A percentile compares a stretch with the other conserved stretches of the same genome.
Conservation (phyloP, 2,113 vertebrate genomes). For the Odocoileus virginianus region DNA sequence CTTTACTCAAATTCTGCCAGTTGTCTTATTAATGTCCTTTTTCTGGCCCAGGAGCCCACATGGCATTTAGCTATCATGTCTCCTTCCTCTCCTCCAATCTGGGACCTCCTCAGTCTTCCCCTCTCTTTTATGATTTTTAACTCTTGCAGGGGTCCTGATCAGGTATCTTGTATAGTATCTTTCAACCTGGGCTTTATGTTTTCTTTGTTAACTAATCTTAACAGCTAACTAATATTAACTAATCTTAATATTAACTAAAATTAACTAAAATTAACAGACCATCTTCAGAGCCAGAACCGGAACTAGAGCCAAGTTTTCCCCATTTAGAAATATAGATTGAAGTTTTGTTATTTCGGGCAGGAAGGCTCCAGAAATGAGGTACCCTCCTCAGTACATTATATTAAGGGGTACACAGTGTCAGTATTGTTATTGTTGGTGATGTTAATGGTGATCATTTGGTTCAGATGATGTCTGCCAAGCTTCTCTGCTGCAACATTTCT, state of each 20-base stretch:
- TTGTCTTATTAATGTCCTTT: background rate
- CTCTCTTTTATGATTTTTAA: background rate
- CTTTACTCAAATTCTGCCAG: background rate
- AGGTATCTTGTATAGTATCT: background rate
- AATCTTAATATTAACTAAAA: background rate
- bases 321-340: background rate
- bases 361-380: background rate
- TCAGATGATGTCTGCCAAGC: background rate
- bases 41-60: background rate
- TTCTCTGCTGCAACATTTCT: background rate
- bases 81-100: background rate
- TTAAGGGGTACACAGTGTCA: background rate
- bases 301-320: background rate
- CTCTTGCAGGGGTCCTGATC: background rate
- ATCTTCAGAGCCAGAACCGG: background rate
- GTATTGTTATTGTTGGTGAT: background rate
- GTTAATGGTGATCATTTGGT: background rate
- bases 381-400: background rate
- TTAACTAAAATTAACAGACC: background rate
- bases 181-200: background rate
- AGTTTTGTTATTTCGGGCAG: background rate
- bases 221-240: too few relatives aligned
- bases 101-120: background rate
- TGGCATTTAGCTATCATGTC: background rate
- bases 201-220: background rate